A percentile compares a stretch with the other conserved stretches of the same genome.
Evolutionary conservation across 2,113 vertebrate species (phyloP).

Genomic region (Noturus placidus): DNA sequence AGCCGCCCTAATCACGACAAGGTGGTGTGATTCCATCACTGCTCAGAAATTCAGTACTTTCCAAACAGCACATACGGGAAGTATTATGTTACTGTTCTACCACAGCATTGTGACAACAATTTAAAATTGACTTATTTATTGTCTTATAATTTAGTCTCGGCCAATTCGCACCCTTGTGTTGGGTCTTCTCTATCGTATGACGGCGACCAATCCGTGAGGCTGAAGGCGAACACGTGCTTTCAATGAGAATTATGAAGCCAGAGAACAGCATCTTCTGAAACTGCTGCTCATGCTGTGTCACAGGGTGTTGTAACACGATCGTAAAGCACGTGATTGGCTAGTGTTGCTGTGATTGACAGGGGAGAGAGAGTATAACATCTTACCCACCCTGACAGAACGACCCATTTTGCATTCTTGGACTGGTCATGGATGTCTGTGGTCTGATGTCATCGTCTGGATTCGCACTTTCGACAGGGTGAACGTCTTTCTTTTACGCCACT

Average conservation of each 20-base stretch:
- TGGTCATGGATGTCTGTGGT: not conserved
- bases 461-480: not conserved
- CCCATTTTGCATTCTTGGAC: not conserved
- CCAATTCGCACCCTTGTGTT: not conserved
- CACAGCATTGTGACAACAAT: not conserved
- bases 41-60: not conserved
- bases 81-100: not conserved
- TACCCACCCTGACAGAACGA: not conserved
- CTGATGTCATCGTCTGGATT: not conserved
- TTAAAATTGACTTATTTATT: not conserved
- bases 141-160: not conserved
- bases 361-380: not conserved
- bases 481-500: not conserved
- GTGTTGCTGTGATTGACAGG: not conserved
- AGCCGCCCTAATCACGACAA: not conserved
- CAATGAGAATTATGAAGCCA: not conserved
- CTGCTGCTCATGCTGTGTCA: not conserved
- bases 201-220: not conserved
- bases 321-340: not conserved
- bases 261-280: not conserved
- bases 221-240: not conserved
- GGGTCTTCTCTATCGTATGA: not conserved
- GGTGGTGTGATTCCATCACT: not conserved
- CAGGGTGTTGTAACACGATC: not conserved
- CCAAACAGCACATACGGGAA: not conserved